Percentiles rank a stretch among this genome's conserved stretches.
phyloP scores from a whole-genome alignment of 1,140 invertebrate genomes.

The Cataglyphis hispanica region DNA sequence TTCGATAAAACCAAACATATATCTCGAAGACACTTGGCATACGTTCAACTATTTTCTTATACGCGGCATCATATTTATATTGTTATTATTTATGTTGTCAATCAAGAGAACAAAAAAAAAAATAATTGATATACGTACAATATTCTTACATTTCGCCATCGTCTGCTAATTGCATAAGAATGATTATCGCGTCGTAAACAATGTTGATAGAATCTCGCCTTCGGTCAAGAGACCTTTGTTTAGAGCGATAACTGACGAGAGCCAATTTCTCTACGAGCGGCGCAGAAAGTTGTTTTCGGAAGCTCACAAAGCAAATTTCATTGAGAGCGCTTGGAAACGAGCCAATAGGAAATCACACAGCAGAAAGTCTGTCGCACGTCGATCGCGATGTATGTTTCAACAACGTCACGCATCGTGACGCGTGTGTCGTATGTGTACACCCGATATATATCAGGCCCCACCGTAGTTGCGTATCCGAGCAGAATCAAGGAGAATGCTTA shows the following conservation, averaged over 20 bases:
- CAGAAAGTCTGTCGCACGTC: constrained; percentile 68
- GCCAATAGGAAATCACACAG: constrained; percentile 72
- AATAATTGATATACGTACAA: not conserved
- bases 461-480: constrained; percentile 46
- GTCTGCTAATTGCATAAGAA: constrained; percentile 22
- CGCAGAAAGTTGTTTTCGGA: constrained; percentile 59
- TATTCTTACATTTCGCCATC: not conserved
- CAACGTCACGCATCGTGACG: constrained; percentile 68
- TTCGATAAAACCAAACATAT: not conserved
- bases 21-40: not conserved
- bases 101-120: constrained; percentile 10
- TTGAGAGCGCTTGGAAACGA: constrained; percentile 74
- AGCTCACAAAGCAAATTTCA: constrained; percentile 48
- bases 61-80: not conserved
- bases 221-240: constrained; percentile 17
- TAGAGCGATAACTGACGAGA: constrained; percentile 10
- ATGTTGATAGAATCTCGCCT: not conserved
- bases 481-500: constrained; percentile 47
- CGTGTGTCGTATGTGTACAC: constrained; percentile 50
- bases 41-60: not conserved
- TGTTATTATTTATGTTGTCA: not conserved
- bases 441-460: constrained; percentile 47
- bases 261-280: constrained; percentile 33
- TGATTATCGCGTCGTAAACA: not conserved
- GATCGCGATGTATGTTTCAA: constrained; percentile 25